Percentiles rank a stretch among this genome's conserved stretches.
Conservation (phyloP, 2,888 invertebrate species). For the Microplitis deprimator region DNA sequence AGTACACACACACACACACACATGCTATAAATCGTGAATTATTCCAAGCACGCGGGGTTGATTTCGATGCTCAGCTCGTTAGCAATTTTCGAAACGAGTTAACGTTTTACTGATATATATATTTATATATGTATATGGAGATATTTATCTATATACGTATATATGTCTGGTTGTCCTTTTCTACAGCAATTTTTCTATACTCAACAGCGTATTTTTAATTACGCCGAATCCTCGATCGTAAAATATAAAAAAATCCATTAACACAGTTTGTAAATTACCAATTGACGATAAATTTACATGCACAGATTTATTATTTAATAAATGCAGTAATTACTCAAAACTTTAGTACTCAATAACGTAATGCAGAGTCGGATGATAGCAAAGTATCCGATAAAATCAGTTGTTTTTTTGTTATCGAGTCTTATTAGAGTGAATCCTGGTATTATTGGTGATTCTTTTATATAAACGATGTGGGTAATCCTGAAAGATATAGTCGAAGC, state of each 20-base stretch:
- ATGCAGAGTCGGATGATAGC: background rate
- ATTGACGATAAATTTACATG: background rate
- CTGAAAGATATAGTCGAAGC: background rate
- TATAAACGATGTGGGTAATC: background rate
- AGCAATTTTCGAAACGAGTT: constrained; percentile 12
- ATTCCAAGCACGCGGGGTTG: constrained; percentile 16
- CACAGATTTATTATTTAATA: background rate
- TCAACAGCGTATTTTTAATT: background rate
- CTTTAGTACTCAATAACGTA: background rate
- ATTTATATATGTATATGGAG: background rate
- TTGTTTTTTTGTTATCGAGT: background rate
- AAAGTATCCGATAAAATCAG: background rate
- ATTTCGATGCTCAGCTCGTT: constrained; percentile 19
- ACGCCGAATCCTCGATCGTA: background rate
- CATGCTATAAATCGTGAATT: constrained; percentile 24
- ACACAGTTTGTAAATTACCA: background rate
- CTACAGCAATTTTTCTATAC: background rate
- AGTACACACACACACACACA: background rate
- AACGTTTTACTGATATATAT: background rate
- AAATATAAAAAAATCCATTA: background rate
- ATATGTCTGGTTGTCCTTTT: background rate
- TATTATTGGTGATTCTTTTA: background rate
- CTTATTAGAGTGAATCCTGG: background rate
- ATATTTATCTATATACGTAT: background rate
- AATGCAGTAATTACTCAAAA: background rate